phyloP scores from a whole-genome alignment of 2,888 invertebrate species.

The Itoplectis maculator region DNA sequence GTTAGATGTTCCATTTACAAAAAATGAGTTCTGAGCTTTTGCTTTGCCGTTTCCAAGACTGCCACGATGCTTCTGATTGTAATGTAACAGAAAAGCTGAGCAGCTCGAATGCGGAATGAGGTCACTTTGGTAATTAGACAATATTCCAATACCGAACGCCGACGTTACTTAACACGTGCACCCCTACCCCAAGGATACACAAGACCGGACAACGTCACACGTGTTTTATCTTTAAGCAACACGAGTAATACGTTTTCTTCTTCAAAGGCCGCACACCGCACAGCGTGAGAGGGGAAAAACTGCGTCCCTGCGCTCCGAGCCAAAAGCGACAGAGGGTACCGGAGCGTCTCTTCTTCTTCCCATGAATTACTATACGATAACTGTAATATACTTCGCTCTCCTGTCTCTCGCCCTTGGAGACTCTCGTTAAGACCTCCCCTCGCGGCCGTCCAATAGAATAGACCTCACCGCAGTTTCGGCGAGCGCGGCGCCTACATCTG shows the following conservation, averaged over 20 bases:
- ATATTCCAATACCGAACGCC: not conserved
- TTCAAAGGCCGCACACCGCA: not conserved
- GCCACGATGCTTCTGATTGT: not conserved
- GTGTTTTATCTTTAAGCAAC: slow-evolving; percentile 28
- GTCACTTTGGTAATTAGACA: not conserved
- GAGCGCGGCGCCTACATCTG: slow-evolving; percentile 20
- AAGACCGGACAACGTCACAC: not conserved
- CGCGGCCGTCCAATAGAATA: slow-evolving; percentile 3
- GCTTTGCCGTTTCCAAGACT: too few species aligned
- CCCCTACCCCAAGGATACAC: not conserved
- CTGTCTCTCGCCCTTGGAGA: slow-evolving; percentile 25
- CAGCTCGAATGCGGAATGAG: not conserved
- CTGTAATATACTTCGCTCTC: slow-evolving; percentile 45
- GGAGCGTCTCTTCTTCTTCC: not conserved
- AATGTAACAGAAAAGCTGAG: not conserved
- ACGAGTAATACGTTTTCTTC: slow-evolving; percentile 14
- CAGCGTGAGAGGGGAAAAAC: not conserved
- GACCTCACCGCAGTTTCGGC: slow-evolving; percentile 16
- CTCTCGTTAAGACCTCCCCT: slow-evolving; percentile 13
- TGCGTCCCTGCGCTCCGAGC: not conserved
- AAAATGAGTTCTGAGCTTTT: too few species aligned
- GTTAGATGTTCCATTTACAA: too few species aligned
- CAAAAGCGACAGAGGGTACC: not conserved
- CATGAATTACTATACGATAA: slow-evolving; percentile 43
- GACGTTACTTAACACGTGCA: not conserved